A percentile compares a stretch with the other conserved stretches of the same genome.
These are phyloP conservation scores for Orthosia incerta DNA, from an alignment of 2,888 invertebrate genomes.

Conservation along the genomic window DNA sequence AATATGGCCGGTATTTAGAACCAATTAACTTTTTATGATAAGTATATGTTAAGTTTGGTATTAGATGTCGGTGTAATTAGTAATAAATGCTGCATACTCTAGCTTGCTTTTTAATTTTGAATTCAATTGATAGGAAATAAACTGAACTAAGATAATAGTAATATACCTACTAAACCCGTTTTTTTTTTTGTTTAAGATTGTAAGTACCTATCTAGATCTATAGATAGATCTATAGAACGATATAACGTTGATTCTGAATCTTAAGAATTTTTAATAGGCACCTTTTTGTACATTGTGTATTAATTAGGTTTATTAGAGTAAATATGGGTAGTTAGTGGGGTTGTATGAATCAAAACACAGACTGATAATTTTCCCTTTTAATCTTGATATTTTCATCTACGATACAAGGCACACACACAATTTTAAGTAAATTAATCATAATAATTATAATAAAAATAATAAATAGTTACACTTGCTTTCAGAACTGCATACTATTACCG, in stretches of 20 bases:
- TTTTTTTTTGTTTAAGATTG: not conserved
- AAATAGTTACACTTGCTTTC: slow-evolving; percentile 87
- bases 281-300: not conserved
- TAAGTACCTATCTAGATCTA: not conserved
- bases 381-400: slow-evolving; percentile 92
- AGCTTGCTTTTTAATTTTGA: no score
- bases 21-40: not conserved
- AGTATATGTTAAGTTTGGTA: not conserved
- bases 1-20: not conserved
- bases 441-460: slow-evolving; percentile 87
- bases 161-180: not conserved
- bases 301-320: not conserved
- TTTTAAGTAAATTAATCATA: slow-evolving; percentile 89
- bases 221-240: no score
- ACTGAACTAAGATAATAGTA: no score
- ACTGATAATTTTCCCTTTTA: slow-evolving; percentile 91
- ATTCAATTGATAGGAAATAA: no score
- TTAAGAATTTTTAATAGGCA: not conserved
- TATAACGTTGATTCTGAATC: not conserved
- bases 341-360: slow-evolving; percentile 78
- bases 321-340: slow-evolving; percentile 21
- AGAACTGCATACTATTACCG: slow-evolving; percentile 82
- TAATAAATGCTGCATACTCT: not conserved
- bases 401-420: slow-evolving; percentile 94
- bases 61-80: not conserved